These are phyloP conservation scores for Gryllus bimaculatus DNA, from an alignment of 1,140 invertebrate species.

Conservation along the genomic window DNA sequence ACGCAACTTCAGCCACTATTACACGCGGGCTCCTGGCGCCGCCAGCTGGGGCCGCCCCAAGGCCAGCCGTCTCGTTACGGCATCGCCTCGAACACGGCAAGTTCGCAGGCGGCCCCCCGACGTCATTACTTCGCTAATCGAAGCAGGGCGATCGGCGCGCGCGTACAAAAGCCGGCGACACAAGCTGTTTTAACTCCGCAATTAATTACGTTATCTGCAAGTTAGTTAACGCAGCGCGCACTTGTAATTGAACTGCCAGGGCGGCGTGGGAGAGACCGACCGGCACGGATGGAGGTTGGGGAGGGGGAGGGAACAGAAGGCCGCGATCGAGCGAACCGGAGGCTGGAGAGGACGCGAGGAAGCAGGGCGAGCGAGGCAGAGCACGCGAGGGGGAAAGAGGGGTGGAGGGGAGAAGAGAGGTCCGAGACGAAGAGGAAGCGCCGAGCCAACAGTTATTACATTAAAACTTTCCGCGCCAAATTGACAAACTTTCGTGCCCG, in stretches of 20 bases:
- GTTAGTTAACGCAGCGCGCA: not conserved
- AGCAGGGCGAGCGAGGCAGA: not conserved
- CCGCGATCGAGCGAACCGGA: too few relatives aligned
- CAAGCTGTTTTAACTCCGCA: not conserved
- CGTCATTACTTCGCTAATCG: not conserved
- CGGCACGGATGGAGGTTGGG: not conserved
- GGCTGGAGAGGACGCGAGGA: too few relatives aligned
- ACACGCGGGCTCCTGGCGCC: too few relatives aligned
- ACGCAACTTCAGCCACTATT: too few relatives aligned
- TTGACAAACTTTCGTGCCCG: not conserved
- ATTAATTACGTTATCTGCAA: conserved; percentile 1
- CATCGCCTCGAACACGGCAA: too few relatives aligned
- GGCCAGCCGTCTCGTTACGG: too few relatives aligned
- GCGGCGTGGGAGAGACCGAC: not conserved
- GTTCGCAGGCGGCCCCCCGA: too few relatives aligned
- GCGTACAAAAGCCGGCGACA: not conserved
- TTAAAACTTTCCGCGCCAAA: not conserved
- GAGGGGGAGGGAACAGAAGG: not conserved
- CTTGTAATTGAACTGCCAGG: not conserved
- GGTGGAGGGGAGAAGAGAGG: not conserved
- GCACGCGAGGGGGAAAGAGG: not conserved
- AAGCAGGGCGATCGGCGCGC: not conserved
- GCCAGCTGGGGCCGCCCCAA: too few relatives aligned
- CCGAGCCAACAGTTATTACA: not conserved
- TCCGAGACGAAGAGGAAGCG: not conserved